phyloP scores from a whole-genome alignment of 2,888 invertebrate species.

The Hypomecis punctinalis region DNA sequence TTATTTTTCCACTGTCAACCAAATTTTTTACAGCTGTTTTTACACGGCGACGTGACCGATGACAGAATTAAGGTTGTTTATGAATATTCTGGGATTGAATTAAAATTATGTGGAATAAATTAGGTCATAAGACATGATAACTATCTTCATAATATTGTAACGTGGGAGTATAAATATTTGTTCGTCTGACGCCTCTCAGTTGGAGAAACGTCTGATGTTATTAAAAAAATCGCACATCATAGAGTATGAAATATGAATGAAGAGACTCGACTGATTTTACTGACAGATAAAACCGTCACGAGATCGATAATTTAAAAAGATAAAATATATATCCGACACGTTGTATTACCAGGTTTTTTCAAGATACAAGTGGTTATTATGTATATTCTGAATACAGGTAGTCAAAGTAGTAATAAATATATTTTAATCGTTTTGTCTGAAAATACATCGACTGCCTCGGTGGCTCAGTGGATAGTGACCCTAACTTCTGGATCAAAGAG shows the following conservation, averaged over 20 bases:
- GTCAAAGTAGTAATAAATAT: too few relatives aligned
- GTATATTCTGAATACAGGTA: too few relatives aligned
- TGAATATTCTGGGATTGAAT: conserved; percentile 69
- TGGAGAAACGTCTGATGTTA: conserved; percentile 50
- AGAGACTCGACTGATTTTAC: conserved; percentile 31
- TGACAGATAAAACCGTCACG: conserved; percentile 32
- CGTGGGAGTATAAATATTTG: conserved; percentile 59
- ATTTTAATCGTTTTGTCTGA: too few relatives aligned
- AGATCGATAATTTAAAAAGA: conserved; percentile 23
- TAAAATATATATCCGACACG: conserved; percentile 21
- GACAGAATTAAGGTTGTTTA: conserved; percentile 82
- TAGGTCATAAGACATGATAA: conserved; percentile 63
- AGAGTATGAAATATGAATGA: conserved; percentile 38
- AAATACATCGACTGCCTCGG: too few relatives aligned
- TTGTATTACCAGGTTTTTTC: not conserved
- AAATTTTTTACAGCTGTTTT: conserved; percentile 79
- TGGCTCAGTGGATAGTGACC: too few relatives aligned
- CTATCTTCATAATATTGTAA: conserved; percentile 64
- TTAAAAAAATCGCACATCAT: conserved; percentile 46
- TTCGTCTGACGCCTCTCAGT: conserved; percentile 50
- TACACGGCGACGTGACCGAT: conserved; percentile 73
- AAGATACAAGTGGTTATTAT: too few relatives aligned
- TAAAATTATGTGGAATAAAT: conserved; percentile 74
- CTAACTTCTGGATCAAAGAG: too few relatives aligned
- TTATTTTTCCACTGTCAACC: conserved; percentile 76